Percentiles rank a stretch among this genome's conserved stretches.
Conservation (phyloP, 2,113 vertebrate species). For the Serilophus lunatus region DNA sequence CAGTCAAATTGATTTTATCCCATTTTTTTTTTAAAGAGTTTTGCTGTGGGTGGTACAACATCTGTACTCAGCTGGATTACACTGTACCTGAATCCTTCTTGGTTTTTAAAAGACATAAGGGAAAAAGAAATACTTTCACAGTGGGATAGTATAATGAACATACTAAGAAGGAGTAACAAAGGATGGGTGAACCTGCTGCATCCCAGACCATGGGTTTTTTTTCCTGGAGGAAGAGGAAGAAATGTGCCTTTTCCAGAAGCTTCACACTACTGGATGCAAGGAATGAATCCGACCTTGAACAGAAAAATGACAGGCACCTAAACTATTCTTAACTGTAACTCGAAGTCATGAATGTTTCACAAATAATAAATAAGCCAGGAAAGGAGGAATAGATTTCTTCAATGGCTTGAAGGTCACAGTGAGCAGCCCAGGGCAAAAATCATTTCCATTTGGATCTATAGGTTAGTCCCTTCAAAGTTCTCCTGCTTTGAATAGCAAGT, state of each 20-base stretch:
- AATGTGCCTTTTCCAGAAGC: not conserved
- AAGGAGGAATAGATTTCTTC: constrained; percentile 53
- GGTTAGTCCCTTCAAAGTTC: constrained; percentile 4
- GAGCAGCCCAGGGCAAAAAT: constrained; percentile 54
- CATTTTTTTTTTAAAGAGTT: not conserved
- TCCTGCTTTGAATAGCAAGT: constrained; percentile 46
- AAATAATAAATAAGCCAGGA: constrained; percentile 41
- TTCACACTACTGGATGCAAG: not conserved
- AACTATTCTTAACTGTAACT: constrained; percentile 12
- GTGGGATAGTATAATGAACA: not conserved
- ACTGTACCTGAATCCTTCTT: not conserved
- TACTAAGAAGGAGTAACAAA: not conserved
- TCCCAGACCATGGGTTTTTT: not conserved
- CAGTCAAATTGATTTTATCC: not conserved
- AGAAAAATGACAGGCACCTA: not conserved
- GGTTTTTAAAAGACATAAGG: not conserved
- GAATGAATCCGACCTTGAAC: not conserved
- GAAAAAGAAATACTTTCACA: not conserved
- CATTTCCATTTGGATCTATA: constrained; percentile 53
- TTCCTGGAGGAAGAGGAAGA: not conserved
- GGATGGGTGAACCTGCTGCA: not conserved
- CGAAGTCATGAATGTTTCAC: constrained; percentile 52
- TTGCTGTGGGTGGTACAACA: not conserved
- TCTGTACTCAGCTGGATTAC: not conserved
- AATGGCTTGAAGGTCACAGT: constrained; percentile 29